These are phyloP conservation scores for Halesus radiatus DNA, from an alignment of 1,140 invertebrate genomes.

Conservation along the genomic window DNA sequence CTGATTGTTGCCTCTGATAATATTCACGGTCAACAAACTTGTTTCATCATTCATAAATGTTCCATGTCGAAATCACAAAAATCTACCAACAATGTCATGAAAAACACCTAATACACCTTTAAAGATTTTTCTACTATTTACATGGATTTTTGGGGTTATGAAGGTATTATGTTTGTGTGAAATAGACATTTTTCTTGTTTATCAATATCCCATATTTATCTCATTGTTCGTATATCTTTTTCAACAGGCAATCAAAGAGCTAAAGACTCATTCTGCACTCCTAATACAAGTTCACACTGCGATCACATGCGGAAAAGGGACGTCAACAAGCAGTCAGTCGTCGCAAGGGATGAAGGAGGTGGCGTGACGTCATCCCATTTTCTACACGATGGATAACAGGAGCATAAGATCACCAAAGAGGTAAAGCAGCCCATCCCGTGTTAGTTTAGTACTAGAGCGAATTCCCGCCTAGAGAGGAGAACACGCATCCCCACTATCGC, in stretches of 20 bases:
- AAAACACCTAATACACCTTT: too few relatives aligned
- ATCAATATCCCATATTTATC: too few relatives aligned
- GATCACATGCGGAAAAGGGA: slow-evolving; percentile 54
- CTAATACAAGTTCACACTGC: slow-evolving; percentile 43
- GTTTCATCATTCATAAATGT: slow-evolving; percentile 1
- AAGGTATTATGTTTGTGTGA: too few relatives aligned
- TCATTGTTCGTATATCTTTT: neutral
- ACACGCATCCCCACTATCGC: slow-evolving; percentile 32
- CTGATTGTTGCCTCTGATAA: slow-evolving; percentile 35
- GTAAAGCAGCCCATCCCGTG: slow-evolving; percentile 28
- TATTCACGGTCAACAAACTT: slow-evolving; percentile 10
- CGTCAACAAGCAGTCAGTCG: slow-evolving; percentile 38
- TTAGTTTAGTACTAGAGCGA: neutral
- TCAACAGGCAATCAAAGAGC: slow-evolving; percentile 24
- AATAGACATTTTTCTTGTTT: too few relatives aligned
- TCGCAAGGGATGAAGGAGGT: slow-evolving; percentile 54
- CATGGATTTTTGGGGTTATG: too few relatives aligned
- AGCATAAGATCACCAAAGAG: slow-evolving; percentile 45
- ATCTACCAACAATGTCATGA: too few relatives aligned
- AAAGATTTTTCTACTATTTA: too few relatives aligned
- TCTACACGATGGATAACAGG: slow-evolving; percentile 53
- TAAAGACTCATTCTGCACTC: slow-evolving; percentile 35
- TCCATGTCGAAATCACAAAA: neutral
- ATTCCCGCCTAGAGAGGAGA: neutral
- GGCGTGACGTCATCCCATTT: slow-evolving; percentile 50